Conservation (phyloP, 2,888 invertebrate genomes). For the Synergus umbraculus region DNA sequence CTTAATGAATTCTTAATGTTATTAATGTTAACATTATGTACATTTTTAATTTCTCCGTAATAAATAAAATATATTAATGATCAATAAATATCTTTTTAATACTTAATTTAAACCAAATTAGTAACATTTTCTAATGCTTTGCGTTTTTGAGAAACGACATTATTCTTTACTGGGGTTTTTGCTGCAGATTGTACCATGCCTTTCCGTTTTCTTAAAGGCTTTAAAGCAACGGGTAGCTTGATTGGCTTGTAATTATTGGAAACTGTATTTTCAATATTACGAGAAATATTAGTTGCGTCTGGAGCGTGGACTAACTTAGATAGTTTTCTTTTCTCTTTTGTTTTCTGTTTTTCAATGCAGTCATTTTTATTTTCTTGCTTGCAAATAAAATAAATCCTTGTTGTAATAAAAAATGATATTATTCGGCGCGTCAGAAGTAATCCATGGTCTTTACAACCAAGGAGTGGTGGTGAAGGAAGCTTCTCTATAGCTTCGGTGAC, state of each 20-base stretch:
- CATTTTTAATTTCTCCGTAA: too few relatives aligned
- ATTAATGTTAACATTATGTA: too few relatives aligned
- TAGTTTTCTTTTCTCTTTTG: not conserved
- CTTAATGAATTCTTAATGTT: too few relatives aligned
- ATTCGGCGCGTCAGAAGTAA: not conserved
- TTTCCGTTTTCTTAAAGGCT: not conserved
- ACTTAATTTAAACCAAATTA: too few relatives aligned
- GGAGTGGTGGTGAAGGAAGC: not conserved
- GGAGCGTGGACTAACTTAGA: constrained; percentile 17
- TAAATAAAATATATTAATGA: too few relatives aligned
- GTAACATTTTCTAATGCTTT: too few relatives aligned
- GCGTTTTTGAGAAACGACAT: too few relatives aligned
- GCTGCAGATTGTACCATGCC: not conserved
- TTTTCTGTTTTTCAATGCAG: not conserved
- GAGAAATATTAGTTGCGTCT: not conserved
- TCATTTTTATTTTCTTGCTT: constrained; percentile 7
- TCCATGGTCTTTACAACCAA: not conserved
- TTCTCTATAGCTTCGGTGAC: not conserved
- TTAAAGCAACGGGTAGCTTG: not conserved
- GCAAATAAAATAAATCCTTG: constrained; percentile 5
- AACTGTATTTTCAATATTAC: not conserved
- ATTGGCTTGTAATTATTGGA: not conserved
- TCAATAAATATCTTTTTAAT: too few relatives aligned
- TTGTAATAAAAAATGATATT: not conserved
- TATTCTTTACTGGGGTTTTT: not conserved